phyloP scores from a whole-genome alignment of 2,113 vertebrate genomes.

The human region DNA sequence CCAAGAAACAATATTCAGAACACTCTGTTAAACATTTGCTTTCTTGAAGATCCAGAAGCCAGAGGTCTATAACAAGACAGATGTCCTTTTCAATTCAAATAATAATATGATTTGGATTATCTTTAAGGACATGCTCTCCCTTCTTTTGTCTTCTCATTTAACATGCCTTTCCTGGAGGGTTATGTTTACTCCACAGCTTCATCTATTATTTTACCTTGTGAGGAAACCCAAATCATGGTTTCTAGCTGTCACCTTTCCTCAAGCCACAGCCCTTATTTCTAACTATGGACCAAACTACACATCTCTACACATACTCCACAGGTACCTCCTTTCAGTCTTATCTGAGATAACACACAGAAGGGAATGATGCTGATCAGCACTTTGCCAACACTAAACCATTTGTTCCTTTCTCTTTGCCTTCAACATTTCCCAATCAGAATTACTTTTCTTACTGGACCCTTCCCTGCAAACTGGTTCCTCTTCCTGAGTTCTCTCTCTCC shows the following conservation, averaged over 20 bases:
- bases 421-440: background rate
- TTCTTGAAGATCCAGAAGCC: background rate
- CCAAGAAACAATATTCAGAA: background rate
- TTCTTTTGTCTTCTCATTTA: background rate
- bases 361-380: background rate
- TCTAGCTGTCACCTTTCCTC: background rate
- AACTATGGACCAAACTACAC: background rate
- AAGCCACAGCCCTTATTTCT: background rate
- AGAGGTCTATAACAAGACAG: background rate
- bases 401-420: background rate
- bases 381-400: too few relatives aligned
- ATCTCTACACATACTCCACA: fast-evolving
- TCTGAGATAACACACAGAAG: fast-evolving
- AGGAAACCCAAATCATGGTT: background rate
- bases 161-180: background rate
- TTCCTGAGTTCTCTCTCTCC: background rate
- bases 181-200: background rate
- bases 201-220: too few relatives aligned
- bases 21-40: background rate
- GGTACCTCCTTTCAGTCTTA: too few relatives aligned
- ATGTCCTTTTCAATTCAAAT: background rate
- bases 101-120: background rate
- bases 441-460: background rate
- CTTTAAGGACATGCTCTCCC: background rate
- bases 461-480: background rate